Evolutionary conservation across 2,888 invertebrate species (phyloP).

Genomic region (Neoitamus cyanurus): DNA sequence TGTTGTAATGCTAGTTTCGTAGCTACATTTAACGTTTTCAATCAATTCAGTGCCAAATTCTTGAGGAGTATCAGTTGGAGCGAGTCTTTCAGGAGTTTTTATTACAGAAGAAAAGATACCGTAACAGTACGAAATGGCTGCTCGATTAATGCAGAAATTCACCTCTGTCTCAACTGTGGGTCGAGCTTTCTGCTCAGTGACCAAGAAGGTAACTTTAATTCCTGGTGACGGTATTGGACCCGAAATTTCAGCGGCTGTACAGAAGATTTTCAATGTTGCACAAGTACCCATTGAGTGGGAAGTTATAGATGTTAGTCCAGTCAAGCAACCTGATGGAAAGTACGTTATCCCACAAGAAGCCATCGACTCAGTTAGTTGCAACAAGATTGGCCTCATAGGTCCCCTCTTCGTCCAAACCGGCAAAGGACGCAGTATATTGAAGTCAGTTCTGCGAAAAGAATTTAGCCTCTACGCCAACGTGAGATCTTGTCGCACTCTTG

Average conservation of each 20-base stretch:
- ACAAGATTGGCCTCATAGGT: conserved; percentile 97
- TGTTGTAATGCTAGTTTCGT: too few species aligned
- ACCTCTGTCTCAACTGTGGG: conserved; percentile 61
- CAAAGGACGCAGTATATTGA: conserved; percentile 98
- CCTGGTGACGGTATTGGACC: conserved; percentile 99
- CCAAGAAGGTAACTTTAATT: conserved; percentile 90
- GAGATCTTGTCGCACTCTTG: conserved; percentile 94
- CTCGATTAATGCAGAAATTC: conserved; percentile 65
- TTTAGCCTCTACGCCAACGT: conserved; percentile 98
- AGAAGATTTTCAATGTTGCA: conserved; percentile 95
- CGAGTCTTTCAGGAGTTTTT: too few species aligned
- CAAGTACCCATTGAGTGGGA: conserved; percentile 99
- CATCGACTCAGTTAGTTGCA: conserved; percentile 96
- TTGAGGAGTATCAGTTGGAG: too few species aligned
- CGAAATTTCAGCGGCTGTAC: conserved; percentile 97
- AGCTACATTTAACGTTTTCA: too few species aligned
- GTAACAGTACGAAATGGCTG: conserved; percentile 61
- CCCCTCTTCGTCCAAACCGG: conserved; percentile 99
- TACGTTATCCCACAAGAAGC: conserved; percentile 97
- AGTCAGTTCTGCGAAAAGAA: conserved; percentile 96
- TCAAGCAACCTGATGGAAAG: conserved; percentile 93
- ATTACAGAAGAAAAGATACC: too few species aligned
- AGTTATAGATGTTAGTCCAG: conserved; percentile 97
- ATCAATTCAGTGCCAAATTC: too few species aligned
- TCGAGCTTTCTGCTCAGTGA: conserved; percentile 68